Base-by-base conservation (phyloP, 2,113 vertebrate species). In the Rhineura floridana region DNA sequence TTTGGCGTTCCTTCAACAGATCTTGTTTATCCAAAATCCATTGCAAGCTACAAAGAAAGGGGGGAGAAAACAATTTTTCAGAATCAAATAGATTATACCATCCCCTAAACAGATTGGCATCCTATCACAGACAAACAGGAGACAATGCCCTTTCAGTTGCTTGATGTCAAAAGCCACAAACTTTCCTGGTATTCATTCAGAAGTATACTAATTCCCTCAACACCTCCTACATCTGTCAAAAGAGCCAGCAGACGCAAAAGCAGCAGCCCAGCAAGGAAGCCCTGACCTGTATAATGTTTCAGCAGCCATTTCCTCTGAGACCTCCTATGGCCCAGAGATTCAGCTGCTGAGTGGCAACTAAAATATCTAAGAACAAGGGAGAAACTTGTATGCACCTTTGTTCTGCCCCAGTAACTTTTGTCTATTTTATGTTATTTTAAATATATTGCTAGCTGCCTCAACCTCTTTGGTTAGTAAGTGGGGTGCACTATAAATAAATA, bases 1-100 rank as follows among this genome's bases (percentile, higher is more conserved):
- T 99, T 92, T 99, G 99, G 15, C 99, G 98, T 89, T 99, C 99
- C 91, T 99, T 99, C 97, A 99, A 97, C 17, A 99, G 96, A 95
- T 99, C 99, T 96, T 99, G 99, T 85, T 99, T 99, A 97, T 99
- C 99, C 97, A 99, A 97, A 94, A 99, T 99, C 99, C 99, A 99
- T 96, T 99, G 99, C 90, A 99, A 97, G 95, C 99, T 99, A 89
- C 42, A 89, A 89, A 59, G 83, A 93, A 76, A 76, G 70, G 93
- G 95, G 90, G 42, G 84, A 92, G 55, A 73, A 75, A 94, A 95
- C 87, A 23, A 11, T 65, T 46, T 92, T 95, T 91, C 95, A 73
- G 70, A 77, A 83, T 30, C 17, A 44, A 52, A 75, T 10, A 59
- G 2, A 55, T 44, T 25, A 3, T 39, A 3, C 4, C 13, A 59